A percentile compares a stretch with the other conserved stretches of the same genome.
Evolutionary conservation across 2,888 invertebrate genomes (phyloP).

Genomic region (Plebejus anna): DNA sequence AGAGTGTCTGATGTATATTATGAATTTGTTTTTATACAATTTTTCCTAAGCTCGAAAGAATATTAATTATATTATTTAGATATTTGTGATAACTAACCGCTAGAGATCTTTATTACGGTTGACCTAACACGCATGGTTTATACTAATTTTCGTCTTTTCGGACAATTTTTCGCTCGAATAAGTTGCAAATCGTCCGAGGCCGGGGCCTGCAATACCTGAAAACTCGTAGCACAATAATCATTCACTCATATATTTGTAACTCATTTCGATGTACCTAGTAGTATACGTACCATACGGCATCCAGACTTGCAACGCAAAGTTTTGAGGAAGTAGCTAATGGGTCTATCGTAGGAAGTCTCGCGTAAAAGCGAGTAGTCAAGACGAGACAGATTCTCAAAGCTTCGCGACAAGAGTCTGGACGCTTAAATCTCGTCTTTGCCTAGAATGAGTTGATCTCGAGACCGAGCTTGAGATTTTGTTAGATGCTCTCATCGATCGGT

Average conservation of each 20-base stretch:
- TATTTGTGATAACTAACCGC: slow-evolving; percentile 71
- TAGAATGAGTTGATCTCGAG: slow-evolving; percentile 24
- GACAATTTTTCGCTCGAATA: slow-evolving; percentile 48
- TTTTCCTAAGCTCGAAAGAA: slow-evolving; percentile 21
- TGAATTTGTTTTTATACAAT: slow-evolving; percentile 28
- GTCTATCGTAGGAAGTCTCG: not conserved
- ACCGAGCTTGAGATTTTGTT: slow-evolving; percentile 10
- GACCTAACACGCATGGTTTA: slow-evolving; percentile 71
- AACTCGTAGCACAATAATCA: slow-evolving; percentile 61
- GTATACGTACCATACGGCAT: slow-evolving; percentile 10
- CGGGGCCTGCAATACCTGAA: slow-evolving; percentile 70
- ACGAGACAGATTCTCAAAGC: not conserved
- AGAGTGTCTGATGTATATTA: slow-evolving; percentile 57
- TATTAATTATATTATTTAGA: slow-evolving; percentile 37
- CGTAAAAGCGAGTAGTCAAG: not conserved
- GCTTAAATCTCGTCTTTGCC: slow-evolving; percentile 7
- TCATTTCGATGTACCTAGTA: slow-evolving; percentile 6
- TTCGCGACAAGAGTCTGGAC: not conserved
- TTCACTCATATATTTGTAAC: slow-evolving; percentile 14
- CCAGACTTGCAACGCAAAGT: not conserved
- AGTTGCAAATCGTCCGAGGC: slow-evolving; percentile 54
- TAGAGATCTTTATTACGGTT: slow-evolving; percentile 60
- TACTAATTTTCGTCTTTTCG: slow-evolving; percentile 62
- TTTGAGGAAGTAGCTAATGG: not conserved
- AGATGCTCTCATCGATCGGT: slow-evolving; percentile 18